Conservation (phyloP, 1,140 invertebrate genomes). For the Solenopsis fugax region DNA sequence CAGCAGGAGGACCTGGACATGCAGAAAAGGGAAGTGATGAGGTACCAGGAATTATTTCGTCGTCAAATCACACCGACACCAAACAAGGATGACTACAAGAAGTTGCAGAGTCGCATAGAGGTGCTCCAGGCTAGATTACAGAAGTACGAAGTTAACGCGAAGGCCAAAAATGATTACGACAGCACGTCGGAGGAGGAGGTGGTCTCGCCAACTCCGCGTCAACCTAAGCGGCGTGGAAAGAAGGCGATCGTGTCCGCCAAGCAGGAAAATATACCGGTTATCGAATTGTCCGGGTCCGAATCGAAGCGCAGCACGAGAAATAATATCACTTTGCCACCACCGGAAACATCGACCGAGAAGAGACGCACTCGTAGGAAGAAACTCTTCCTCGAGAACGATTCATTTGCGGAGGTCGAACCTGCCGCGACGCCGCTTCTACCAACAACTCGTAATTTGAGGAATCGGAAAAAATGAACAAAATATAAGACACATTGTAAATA, state of each 20-base stretch:
- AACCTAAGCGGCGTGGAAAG: slow-evolving; percentile 47
- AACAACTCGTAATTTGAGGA: slow-evolving; percentile 74
- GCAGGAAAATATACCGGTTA: slow-evolving; percentile 68
- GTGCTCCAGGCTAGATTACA: slow-evolving; percentile 26
- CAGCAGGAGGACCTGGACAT: slow-evolving; percentile 76
- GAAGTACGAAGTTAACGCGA: slow-evolving; percentile 39
- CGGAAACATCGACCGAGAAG: slow-evolving; percentile 39
- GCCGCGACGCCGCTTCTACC: slow-evolving; percentile 1
- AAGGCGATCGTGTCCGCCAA: slow-evolving; percentile 39
- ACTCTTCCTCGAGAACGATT: slow-evolving; percentile 68
- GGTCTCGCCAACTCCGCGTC: slow-evolving; percentile 5
- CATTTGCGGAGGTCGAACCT: slow-evolving; percentile 74
- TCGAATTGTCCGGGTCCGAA: slow-evolving; percentile 77
- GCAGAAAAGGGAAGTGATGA: slow-evolving; percentile 74
- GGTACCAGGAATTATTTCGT: slow-evolving; percentile 72
- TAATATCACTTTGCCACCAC: slow-evolving; percentile 46
- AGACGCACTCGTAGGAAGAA: slow-evolving; percentile 76
- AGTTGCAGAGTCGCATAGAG: slow-evolving; percentile 39
- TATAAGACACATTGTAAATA: slow-evolving; percentile 36
- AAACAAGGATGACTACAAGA: slow-evolving; percentile 60
- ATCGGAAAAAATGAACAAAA: slow-evolving; percentile 70
- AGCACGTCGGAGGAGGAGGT: slow-evolving; percentile 77
- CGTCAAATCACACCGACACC: slow-evolving; percentile 51
- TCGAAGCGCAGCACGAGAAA: slow-evolving; percentile 67
- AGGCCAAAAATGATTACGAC: slow-evolving; percentile 52